These are phyloP conservation scores for Archivesica marissinica DNA, from an alignment of 1,140 invertebrate species.

Conservation along the genomic window DNA sequence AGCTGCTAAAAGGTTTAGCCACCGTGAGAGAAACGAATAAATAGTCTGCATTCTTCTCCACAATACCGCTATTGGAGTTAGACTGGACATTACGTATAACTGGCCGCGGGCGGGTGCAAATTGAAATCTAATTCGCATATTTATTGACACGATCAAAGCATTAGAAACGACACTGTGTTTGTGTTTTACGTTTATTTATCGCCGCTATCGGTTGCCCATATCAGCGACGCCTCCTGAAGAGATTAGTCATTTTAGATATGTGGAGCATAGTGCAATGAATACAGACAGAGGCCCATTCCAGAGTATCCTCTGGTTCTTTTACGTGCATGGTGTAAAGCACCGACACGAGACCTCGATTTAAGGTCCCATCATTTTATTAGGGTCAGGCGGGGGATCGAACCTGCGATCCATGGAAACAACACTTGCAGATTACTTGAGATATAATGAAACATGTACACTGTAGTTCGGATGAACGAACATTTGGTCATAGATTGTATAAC, in stretches of 20 bases:
- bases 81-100: not conserved
- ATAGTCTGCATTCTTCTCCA: not conserved
- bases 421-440: not conserved
- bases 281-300: not conserved
- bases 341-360: not conserved
- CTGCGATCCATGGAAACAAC: not conserved
- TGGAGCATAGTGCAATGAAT: not conserved
- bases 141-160: not conserved
- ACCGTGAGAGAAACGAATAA: not conserved
- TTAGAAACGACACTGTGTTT: not conserved
- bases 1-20: slow-evolving; percentile 5
- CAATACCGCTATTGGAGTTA: slow-evolving; percentile 9
- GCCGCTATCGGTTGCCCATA: not conserved
- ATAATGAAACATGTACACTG: not conserved
- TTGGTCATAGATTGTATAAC: not conserved
- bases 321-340: too few relatives aligned
- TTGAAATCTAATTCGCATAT: not conserved
- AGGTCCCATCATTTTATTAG: not conserved
- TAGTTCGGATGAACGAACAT: not conserved
- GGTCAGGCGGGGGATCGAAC: not conserved
- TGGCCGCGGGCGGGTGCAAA: not conserved
- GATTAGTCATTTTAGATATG: not conserved
- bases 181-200: not conserved
- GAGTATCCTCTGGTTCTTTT: not conserved
- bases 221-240: not conserved